Evolutionary conservation across 1,140 invertebrate genomes (phyloP), one percentile per base, ranked within the genome.

Genomic region (Drosophila elegans): DNA sequence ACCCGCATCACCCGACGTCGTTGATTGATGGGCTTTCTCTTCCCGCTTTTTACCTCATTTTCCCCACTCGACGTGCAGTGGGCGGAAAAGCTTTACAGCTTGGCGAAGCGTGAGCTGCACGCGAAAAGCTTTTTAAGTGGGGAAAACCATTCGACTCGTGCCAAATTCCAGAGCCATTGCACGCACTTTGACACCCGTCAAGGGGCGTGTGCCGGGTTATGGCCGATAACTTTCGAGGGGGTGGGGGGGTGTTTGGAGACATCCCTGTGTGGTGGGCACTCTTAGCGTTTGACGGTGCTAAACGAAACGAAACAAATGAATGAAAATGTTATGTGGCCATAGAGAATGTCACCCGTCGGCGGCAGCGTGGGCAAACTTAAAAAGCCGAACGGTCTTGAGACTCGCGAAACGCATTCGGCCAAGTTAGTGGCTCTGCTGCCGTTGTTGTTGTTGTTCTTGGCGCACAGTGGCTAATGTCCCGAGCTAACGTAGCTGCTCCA

Each of bases 231-330:
- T 16, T 2, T 2, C 3, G 48, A 6, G n/a, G n/a, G 11, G 25
- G 27, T 3, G 3, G 27, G 27, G 2, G 5, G 11, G 2, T 1
- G 12, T 4, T 13, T 29, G 27, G 32, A 13, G 10, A 32, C 21
- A 29, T 4, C n/a, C 7, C 32, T n/a, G 59, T 9, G 54, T 13
- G 10, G 45, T 27, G 55, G 7, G 29, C 56, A 56, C 71, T 78
- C 74, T 86, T 86, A 82, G 83, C 77, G 49, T 51, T 51, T 51
- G 48, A 2, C 63, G 46, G 56, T 74, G 78, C 74, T 88, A 79
- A 86, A 88, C 79, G 79, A 79, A 88, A 80, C 78, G 74, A 88
- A 75, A 88, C 80, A 83, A 86, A 86, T 79, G 83, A 88, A 86
- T 88, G 84, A 79, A 82, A 79, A 63, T 74, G 78, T 49, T 74